Evolutionary conservation across 2,888 invertebrate species (phyloP).

Genomic region (Pomacea canaliculata): DNA sequence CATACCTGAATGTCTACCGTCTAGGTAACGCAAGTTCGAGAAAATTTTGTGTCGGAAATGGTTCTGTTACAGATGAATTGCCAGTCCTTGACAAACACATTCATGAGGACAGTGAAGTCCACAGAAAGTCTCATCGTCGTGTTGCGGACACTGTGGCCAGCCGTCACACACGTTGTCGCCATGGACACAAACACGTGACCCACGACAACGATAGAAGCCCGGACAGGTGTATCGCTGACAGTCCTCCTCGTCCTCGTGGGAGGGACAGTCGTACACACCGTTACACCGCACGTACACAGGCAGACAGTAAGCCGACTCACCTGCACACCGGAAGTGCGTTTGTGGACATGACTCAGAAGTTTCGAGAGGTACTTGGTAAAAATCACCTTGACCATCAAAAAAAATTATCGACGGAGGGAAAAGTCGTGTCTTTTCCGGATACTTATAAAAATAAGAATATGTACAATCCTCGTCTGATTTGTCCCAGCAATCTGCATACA

Average conservation of each 20-base stretch:
- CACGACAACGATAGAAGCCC: slow-evolving; percentile 1
- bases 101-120: slow-evolving; percentile 9
- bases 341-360: neutral
- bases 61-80: slow-evolving; percentile 12
- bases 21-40: slow-evolving; percentile 9
- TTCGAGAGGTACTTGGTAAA: neutral
- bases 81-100: slow-evolving; percentile 26
- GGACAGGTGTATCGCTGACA: slow-evolving; percentile 7
- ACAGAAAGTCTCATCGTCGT: slow-evolving; percentile 30
- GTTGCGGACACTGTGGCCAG: slow-evolving; percentile 29
- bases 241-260: slow-evolving; percentile 7
- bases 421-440: neutral
- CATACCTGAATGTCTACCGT: slow-evolving; percentile 7
- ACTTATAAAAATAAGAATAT: neutral
- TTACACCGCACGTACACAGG: slow-evolving; percentile 18
- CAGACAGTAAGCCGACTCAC: slow-evolving; percentile 8
- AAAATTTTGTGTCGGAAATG: neutral
- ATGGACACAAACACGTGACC: slow-evolving; percentile 26
- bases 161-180: slow-evolving; percentile 28
- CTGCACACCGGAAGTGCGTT: slow-evolving; percentile 14
- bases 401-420: neutral
- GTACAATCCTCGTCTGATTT: slow-evolving; percentile 7
- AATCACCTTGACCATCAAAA: neutral
- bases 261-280: slow-evolving; percentile 9
- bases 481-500: slow-evolving; percentile 9